Evolutionary conservation across 2,797 vertebrate species (phyloP), one percentile per base, ranked within the genome.

Genomic region (Orestias chungarensis): DNA sequence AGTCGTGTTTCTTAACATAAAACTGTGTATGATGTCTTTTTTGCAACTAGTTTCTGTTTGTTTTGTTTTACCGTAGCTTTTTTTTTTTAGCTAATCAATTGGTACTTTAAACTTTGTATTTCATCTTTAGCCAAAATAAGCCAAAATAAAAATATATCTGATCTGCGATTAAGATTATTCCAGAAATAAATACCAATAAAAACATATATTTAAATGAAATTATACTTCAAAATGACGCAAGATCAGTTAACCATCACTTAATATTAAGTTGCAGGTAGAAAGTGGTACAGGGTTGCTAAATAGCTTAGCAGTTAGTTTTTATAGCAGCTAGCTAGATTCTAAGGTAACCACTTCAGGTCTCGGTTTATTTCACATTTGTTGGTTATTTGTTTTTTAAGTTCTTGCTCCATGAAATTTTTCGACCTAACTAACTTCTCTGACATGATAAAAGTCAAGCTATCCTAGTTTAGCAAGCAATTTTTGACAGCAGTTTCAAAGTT

Each of bases 41-140:
- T 15, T 46, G 52, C 49, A 33, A 42, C 15, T 18, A 38, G 2
- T 46, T 66, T 33, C 9, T 38, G 49, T 40, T 18, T 35, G 27
- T n/a, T 49, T 50, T 50, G 10, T 31, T 38, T 62, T 12, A 54
- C 42, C 25, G 33, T 67, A 42, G 7, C 55, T 67, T 76, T 2
- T 68, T 17, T 67, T 76, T 2, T 68, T 17, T 27, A 11, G 27
- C 59, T 66, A 68, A 66, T 27, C 25, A 62, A 40, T 50, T 15
- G 20, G 29, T 40, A 61, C 20, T 61, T 35, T 23, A 38, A 8
- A 23, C 14, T 23, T 2, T 52, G 3, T 38, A 27, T 54, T 42
- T 14, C 15, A 40, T 35, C 57, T 65, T 3, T 40, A 27, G 43
- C 31, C 23, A 43, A 38, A 25, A 25, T 20, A 38, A 44, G 33